Percentiles rank a stretch among this genome's conserved stretches.
These are phyloP conservation scores for Ataeniobius toweri DNA, from an alignment of 2,797 vertebrate genomes.

Conservation along the genomic window DNA sequence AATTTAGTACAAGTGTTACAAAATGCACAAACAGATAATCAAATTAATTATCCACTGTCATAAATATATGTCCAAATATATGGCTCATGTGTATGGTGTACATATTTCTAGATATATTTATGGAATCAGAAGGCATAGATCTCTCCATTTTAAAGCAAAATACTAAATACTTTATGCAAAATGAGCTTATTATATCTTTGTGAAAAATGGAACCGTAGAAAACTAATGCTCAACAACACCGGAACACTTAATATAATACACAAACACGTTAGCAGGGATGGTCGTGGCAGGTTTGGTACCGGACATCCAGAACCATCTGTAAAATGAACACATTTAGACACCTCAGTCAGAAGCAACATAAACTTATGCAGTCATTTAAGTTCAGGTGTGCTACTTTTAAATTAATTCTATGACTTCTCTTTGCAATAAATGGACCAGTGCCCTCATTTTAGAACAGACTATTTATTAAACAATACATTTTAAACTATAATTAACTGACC, in stretches of 20 bases:
- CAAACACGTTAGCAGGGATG: neutral
- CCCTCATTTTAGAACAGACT: neutral
- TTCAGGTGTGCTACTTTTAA: neutral
- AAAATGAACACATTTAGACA: neutral
- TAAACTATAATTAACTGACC: too few species aligned
- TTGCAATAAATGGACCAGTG: neutral
- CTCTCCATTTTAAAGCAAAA: too few species aligned
- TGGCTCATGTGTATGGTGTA: neutral
- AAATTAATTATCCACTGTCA: neutral
- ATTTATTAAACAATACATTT: neutral
- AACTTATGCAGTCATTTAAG: neutral
- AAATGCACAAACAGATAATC: neutral
- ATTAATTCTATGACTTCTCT: neutral
- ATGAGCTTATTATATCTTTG: neutral
- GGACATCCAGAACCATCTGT: constrained; percentile 1
- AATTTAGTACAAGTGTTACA: neutral
- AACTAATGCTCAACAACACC: too few species aligned
- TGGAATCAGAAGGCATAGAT: neutral
- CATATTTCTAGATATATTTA: neutral
- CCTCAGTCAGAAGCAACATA: neutral
- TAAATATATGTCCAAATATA: too few species aligned
- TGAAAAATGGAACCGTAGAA: neutral
- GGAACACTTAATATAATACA: too few species aligned
- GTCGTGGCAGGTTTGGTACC: neutral
- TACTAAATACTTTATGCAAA: neutral